A percentile compares a stretch with the other conserved stretches of the same genome.
Conservation (phyloP, 2,888 invertebrate species). For the Dryococelus australis region DNA sequence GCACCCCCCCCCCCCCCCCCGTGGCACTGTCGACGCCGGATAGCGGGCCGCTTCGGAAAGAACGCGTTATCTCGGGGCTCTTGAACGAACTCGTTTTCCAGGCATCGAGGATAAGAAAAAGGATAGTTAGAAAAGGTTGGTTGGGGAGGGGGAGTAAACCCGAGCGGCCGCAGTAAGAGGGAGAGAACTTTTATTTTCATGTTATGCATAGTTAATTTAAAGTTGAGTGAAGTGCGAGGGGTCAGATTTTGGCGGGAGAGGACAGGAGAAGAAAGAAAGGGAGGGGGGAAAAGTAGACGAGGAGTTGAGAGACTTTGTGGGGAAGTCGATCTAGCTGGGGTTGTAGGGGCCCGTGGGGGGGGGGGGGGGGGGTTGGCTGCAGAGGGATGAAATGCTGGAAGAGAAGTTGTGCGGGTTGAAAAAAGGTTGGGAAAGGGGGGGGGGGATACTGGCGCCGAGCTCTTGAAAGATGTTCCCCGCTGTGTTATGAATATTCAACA, state of each 20-base stretch:
- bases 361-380: not conserved
- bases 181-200: conserved; percentile 16
- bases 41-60: not conserved
- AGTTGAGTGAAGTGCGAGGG: not conserved
- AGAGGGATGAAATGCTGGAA: not conserved
- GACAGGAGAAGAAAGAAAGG: not conserved
- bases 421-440: too few species aligned
- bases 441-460: not conserved
- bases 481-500: conserved; percentile 16
- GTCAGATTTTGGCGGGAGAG: not conserved
- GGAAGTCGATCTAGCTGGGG: not conserved
- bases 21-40: too few species aligned
- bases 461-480: not conserved
- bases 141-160: not conserved
- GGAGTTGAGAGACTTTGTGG: conserved; percentile 16
- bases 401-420: not conserved
- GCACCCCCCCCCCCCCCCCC: too few species aligned
- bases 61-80: not conserved
- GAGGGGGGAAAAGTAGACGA: not conserved
- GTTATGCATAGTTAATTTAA: conserved; percentile 16
- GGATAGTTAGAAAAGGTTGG: not conserved
- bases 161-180: not conserved
- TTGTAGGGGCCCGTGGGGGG: too few species aligned
- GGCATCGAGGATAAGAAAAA: not conserved
- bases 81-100: not conserved